Evolutionary conservation across 2,888 invertebrate genomes (phyloP), one percentile per base, ranked within the genome.

Genomic region (Oxyteleia sp.): DNA sequence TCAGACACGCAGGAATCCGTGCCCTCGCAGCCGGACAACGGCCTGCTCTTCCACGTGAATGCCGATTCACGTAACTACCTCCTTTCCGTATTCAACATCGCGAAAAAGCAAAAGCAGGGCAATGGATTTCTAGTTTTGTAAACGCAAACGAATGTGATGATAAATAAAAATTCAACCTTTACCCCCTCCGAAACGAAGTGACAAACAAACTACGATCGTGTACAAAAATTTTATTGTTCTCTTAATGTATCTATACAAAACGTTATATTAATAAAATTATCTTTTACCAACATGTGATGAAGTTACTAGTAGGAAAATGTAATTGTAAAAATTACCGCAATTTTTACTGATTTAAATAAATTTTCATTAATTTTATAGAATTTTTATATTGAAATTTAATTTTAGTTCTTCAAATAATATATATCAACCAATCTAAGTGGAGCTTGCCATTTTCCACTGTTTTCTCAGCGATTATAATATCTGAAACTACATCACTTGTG

Each of bases 91-190:
- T 93, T 95, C 55, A 92, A 93, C 49, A 92, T 95, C 78, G 94
- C 94, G 3, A 94, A 94, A 89, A 93, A 94, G 82, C 95, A 95
- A 88, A 93, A 92, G 84, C 93, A 94, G 85, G 93, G 93, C 82
- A 94, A 93, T 86, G 94, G 94, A 86, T 95, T 95, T 93, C 90
- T 93, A 35, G 94, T 95, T 85, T 92, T 95, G 69, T 94, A 92
- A 90, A 64, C 1, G 5, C 10, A 10, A 32, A 32, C 5, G 10
- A 10, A 1, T 5, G 26, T 4, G 3, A 5, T 26, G 26, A 5
- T 4, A 26, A 26, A 26, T 3, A 26, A 26, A 26, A 26, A 26
- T 5, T 26, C 26, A 26, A 26, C 23, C 5, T 23, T 23, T 23
- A 23, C 5, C 23, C 5, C 23, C 23, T 2, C 5, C 23, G 23